Conservation (phyloP, 2,888 invertebrate species). For the Volucella bombylans region DNA sequence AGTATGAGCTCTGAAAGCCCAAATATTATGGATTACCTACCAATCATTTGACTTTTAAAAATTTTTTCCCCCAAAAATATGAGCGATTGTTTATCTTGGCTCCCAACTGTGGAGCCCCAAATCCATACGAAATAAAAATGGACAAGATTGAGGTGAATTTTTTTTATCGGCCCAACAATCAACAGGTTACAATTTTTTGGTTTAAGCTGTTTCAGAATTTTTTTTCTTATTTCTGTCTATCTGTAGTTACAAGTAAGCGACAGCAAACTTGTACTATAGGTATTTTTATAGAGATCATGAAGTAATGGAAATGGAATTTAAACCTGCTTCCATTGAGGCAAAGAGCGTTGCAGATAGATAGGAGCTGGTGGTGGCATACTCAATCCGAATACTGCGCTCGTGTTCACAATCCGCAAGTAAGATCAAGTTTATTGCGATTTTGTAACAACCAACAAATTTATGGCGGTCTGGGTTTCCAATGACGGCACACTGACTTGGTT, state of each 20-base stretch:
- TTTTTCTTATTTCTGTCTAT: conserved; percentile 9
- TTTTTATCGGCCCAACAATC: conserved; percentile 65
- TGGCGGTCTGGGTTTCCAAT: conserved; percentile 62
- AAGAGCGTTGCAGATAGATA: conserved; percentile 28
- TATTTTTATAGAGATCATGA: conserved; percentile 68
- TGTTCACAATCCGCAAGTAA: conserved; percentile 71
- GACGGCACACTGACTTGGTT: conserved; percentile 36
- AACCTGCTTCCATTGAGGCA: conserved; percentile 66
- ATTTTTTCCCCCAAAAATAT: conserved; percentile 27
- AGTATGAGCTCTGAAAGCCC: conserved; percentile 1
- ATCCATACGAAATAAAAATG: conserved; percentile 8
- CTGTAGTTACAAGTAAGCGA: conserved; percentile 9
- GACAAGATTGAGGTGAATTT: conserved; percentile 43
- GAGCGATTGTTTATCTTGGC: conserved; percentile 50
- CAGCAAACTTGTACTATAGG: conserved; percentile 23
- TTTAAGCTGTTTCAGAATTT: conserved; percentile 31
- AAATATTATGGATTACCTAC: conserved; percentile 57
- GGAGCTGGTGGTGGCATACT: conserved; percentile 46
- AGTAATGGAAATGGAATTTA: conserved; percentile 72
- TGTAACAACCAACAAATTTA: conserved; percentile 69
- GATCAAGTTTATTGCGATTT: conserved; percentile 74
- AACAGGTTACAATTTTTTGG: conserved; percentile 60
- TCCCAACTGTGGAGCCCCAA: background rate
- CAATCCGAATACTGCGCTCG: conserved; percentile 44
- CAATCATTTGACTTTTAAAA: conserved; percentile 62